Percentiles rank a stretch among this genome's conserved stretches.
Evolutionary conservation across 2,113 vertebrate genomes (phyloP).

Genomic region (Gymnocephalus cernua): DNA sequence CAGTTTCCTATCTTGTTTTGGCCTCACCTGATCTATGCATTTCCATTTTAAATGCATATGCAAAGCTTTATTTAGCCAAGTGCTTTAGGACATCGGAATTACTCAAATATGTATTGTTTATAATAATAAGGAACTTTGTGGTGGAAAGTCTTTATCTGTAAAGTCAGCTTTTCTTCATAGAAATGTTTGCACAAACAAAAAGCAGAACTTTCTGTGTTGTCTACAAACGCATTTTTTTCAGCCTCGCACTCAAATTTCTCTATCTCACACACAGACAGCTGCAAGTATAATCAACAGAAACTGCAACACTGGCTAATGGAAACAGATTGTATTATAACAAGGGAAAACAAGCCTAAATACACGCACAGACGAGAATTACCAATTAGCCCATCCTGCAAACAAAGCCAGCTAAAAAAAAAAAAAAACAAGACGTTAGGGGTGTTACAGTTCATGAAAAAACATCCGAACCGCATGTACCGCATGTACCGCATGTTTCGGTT

Average conservation of each 20-base stretch:
- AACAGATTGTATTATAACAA: conserved; percentile 16
- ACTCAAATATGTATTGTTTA: background rate
- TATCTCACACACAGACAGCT: background rate
- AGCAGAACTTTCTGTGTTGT: background rate
- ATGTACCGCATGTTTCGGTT: too few species aligned
- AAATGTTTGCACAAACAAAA: conserved; percentile 1
- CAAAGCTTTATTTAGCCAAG: background rate
- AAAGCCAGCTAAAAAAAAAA: conserved; percentile 1
- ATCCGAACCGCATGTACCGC: too few species aligned
- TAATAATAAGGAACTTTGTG: background rate
- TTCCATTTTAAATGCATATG: background rate
- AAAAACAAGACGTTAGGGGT: too few species aligned
- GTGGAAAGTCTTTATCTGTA: background rate
- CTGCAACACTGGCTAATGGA: background rate
- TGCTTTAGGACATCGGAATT: background rate
- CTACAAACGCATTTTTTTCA: background rate
- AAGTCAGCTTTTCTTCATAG: background rate
- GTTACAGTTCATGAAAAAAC: too few species aligned
- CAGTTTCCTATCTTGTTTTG: too few species aligned
- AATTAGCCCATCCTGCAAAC: conserved; percentile 1
- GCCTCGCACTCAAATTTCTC: background rate
- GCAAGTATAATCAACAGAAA: conserved; percentile 3
- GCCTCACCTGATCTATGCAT: background rate
- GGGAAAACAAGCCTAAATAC: background rate
- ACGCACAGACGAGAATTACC: conserved; percentile 8